Evolutionary conservation across 2,113 vertebrate genomes (phyloP).

Genomic region (Tragelaphus buxtoni): DNA sequence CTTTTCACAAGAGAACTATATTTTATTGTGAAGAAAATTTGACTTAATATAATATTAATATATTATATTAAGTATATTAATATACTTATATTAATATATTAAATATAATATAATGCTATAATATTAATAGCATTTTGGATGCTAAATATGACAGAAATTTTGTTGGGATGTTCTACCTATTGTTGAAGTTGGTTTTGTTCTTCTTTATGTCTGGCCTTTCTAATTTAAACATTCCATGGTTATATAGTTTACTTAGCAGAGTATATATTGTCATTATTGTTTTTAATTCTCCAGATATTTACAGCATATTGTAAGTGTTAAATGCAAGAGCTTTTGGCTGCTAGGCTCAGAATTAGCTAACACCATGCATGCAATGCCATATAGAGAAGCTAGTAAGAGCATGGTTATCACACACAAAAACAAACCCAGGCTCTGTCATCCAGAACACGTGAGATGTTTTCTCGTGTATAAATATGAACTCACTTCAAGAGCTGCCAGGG

Average conservation of each 20-base stretch:
- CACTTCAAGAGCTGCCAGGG: neutral
- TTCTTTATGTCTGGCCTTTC: neutral
- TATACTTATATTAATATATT: too few relatives aligned
- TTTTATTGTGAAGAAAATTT: neutral
- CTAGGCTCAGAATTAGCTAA: neutral
- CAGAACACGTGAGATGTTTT: neutral
- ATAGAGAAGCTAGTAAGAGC: neutral
- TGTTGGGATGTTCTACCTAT: neutral
- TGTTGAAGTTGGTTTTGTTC: neutral
- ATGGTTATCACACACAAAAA: neutral
- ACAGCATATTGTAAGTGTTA: neutral
- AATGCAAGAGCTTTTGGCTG: neutral
- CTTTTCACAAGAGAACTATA: neutral
- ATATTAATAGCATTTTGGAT: neutral
- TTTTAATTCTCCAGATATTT: neutral
- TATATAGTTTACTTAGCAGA: neutral
- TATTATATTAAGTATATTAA: too few relatives aligned
- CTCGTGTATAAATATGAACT: neutral
- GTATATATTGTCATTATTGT: neutral
- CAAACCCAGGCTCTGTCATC: neutral
- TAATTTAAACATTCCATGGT: neutral
- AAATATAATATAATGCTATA: too few relatives aligned
- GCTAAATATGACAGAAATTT: neutral
- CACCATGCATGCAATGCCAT: neutral
- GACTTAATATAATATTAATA: neutral